A percentile compares a stretch with the other conserved stretches of the same genome.
phyloP scores from a whole-genome alignment of 2,888 invertebrate genomes.

The Pachydiplax longipennis region DNA sequence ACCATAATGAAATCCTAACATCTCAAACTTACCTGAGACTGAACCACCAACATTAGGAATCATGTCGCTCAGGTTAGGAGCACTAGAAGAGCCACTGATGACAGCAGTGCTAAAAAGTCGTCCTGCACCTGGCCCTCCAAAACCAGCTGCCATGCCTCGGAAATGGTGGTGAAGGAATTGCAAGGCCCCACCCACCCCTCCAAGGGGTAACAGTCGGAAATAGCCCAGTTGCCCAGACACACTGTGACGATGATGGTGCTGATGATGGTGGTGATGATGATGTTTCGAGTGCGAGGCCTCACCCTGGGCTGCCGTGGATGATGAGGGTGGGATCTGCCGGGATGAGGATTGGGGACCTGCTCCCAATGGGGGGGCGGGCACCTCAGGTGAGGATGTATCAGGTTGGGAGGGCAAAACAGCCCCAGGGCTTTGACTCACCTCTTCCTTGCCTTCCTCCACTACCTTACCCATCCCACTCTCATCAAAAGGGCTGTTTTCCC shows the following conservation, averaged over 20 bases:
- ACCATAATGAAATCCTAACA: too few relatives aligned
- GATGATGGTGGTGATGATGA: conserved; percentile 52
- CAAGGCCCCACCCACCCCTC: conserved; percentile 28
- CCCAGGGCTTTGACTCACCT: conserved; percentile 50
- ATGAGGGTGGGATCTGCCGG: conserved; percentile 56
- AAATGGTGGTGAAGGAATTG: conserved; percentile 35
- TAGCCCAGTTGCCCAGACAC: conserved; percentile 95
- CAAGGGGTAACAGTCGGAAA: conserved; percentile 61
- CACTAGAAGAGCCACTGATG: conserved; percentile 92
- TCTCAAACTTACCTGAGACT: conserved; percentile 70
- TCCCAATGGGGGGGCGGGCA: conserved; percentile 53
- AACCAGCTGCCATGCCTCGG: conserved; percentile 3
- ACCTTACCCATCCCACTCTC: not conserved
- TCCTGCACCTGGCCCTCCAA: conserved; percentile 63
- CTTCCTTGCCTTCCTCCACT: not conserved
- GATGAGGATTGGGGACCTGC: conserved; percentile 47
- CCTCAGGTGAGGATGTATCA: conserved; percentile 54
- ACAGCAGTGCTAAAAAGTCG: conserved; percentile 96
- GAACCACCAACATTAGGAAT: conserved; percentile 77
- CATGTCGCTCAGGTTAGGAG: conserved; percentile 89
- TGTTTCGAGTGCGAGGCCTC: conserved; percentile 45
- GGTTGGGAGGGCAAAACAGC: conserved; percentile 49
- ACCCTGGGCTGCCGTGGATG: conserved; percentile 55
- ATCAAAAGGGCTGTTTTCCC: not conserved
- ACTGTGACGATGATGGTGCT: conserved; percentile 91